Evolutionary conservation across 2,888 invertebrate genomes (phyloP).

Genomic region (Nycteola revayana): DNA sequence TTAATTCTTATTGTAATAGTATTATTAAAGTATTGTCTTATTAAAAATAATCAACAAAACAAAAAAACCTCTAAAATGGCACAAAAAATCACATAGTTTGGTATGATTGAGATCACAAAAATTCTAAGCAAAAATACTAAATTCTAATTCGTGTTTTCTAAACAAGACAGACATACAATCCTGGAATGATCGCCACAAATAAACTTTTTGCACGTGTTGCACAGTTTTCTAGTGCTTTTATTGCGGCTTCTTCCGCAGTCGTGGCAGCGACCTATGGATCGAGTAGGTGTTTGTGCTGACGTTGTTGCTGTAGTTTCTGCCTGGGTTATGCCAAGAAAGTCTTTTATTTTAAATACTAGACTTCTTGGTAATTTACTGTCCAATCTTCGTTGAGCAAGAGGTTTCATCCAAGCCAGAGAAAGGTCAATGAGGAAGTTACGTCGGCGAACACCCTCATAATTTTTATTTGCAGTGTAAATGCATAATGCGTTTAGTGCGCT

Average conservation of each 20-base stretch:
- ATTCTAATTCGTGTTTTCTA: not conserved
- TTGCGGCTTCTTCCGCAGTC: constrained; percentile 10
- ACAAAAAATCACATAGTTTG: not conserved
- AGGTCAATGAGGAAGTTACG: constrained; percentile 8
- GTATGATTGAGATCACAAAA: too few species aligned
- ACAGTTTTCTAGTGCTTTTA: constrained; percentile 15
- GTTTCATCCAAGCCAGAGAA: constrained; percentile 13
- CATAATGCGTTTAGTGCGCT: constrained; percentile 17
- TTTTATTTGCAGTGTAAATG: constrained; percentile 10
- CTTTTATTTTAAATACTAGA: too few species aligned
- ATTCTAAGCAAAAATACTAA: not conserved
- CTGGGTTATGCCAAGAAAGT: too few species aligned
- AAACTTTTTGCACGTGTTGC: constrained; percentile 8
- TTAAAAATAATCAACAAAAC: constrained; percentile 1
- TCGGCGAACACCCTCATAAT: not conserved
- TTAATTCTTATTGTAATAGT: too few species aligned
- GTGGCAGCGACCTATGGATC: not conserved
- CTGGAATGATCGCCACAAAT: constrained; percentile 13
- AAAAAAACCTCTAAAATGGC: not conserved
- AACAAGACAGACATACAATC: constrained; percentile 13
- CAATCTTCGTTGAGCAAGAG: constrained; percentile 3
- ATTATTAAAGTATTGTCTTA: too few species aligned
- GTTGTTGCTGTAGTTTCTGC: too few species aligned
- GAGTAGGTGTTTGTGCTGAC: too few species aligned
- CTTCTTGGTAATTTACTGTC: too few species aligned